Conservation (phyloP, 1,140 invertebrate genomes). For the Ditylenchus dipsaci region DNA sequence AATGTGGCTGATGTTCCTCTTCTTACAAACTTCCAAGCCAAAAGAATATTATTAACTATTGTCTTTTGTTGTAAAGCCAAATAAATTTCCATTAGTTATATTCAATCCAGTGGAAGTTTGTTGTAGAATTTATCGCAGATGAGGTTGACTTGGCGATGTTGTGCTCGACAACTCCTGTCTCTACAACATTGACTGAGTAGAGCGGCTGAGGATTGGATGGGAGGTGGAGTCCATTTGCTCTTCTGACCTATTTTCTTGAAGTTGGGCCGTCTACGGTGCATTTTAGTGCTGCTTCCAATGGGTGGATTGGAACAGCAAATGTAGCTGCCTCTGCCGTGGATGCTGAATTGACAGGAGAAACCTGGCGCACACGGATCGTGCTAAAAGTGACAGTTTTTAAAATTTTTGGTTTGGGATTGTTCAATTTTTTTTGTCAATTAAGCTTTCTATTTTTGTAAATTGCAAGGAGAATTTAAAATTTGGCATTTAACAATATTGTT, state of each 20-base stretch:
- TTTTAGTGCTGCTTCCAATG: background rate
- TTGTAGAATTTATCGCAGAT: background rate
- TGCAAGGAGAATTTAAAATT: background rate
- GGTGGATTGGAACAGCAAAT: conserved; percentile 38
- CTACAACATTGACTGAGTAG: background rate
- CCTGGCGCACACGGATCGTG: background rate
- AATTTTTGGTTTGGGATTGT: background rate
- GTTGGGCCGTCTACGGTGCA: background rate
- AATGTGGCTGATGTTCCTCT: no score
- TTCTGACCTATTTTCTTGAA: background rate
- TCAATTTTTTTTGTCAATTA: background rate
- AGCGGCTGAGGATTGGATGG: background rate
- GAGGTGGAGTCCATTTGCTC: background rate
- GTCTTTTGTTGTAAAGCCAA: no score
- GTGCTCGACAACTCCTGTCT: background rate
- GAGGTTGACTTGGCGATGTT: background rate
- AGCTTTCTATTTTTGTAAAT: background rate
- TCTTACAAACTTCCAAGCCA: no score
- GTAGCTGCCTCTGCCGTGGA: conserved; percentile 24
- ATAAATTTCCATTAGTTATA: no score
- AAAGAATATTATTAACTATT: no score
- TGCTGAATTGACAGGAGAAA: conserved; percentile 27
- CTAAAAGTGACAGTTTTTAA: background rate
- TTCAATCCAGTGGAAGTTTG: no score
- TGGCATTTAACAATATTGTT: background rate